Conservation (phyloP, 2,888 invertebrate species). For the Campoplex nolae region DNA sequence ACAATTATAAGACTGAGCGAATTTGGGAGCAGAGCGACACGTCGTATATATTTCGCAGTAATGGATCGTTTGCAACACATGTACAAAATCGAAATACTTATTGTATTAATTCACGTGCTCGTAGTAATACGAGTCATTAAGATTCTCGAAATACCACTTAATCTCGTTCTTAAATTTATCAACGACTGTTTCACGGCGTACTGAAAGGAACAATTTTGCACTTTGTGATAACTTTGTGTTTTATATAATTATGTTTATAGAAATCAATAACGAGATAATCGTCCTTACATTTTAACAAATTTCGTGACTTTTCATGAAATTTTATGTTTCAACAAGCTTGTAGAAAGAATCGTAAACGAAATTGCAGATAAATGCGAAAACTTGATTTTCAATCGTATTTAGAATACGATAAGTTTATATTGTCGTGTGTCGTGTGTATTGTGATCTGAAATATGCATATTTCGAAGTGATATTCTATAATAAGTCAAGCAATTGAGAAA, state of each 20-base stretch:
- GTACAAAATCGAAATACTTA: slow-evolving; percentile 80
- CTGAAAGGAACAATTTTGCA: slow-evolving; percentile 33
- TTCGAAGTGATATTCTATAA: background rate
- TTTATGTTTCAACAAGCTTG: background rate
- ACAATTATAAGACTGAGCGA: slow-evolving; percentile 79
- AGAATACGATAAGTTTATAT: background rate
- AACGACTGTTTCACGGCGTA: slow-evolving; percentile 64
- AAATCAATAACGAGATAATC: background rate
- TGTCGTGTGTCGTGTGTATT: background rate
- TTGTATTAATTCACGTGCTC: slow-evolving; percentile 77
- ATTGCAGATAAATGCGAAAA: background rate
- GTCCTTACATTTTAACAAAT: background rate
- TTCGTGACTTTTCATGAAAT: background rate
- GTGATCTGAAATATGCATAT: background rate
- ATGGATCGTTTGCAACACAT: slow-evolving; percentile 78
- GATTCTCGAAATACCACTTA: slow-evolving; percentile 73
- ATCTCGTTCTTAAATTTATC: slow-evolving; percentile 73
- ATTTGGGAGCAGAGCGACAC: slow-evolving; percentile 77
- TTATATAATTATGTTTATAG: background rate
- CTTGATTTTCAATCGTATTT: background rate
- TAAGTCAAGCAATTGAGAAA: background rate
- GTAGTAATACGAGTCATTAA: slow-evolving; percentile 77
- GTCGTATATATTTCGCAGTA: slow-evolving; percentile 77
- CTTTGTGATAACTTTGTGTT: slow-evolving; percentile 38
- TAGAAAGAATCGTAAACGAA: background rate